A percentile compares a stretch with the other conserved stretches of the same genome.
Conservation (phyloP, 2,797 vertebrate genomes). For the Arnoldichthys spilopterus region DNA sequence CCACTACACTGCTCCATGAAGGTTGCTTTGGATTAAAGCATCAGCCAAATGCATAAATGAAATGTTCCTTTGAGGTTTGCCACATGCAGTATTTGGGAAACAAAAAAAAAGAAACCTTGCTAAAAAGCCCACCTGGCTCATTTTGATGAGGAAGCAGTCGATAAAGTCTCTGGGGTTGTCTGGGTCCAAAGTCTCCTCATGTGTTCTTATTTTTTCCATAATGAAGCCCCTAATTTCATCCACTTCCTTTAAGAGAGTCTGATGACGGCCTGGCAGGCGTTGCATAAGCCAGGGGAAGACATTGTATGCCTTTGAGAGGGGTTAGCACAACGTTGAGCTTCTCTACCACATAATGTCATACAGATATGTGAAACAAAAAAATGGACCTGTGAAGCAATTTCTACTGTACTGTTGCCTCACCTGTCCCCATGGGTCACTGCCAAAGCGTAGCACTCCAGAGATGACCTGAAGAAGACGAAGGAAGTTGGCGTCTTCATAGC, state of each 20-base stretch:
- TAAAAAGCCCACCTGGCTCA: slow-evolving; percentile 64
- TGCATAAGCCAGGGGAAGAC: slow-evolving; percentile 72
- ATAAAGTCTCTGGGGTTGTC: slow-evolving; percentile 72
- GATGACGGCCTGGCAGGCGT: slow-evolving; percentile 67
- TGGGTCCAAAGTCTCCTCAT: slow-evolving; percentile 67
- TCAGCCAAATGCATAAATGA: no score
- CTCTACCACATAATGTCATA: neutral
- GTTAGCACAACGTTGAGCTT: neutral
- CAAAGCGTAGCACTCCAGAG: slow-evolving; percentile 11
- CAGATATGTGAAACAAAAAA: no score
- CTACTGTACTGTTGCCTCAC: slow-evolving; percentile 48
- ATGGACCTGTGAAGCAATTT: neutral
- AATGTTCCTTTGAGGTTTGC: neutral
- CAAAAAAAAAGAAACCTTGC: neutral
- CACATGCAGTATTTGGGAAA: neutral
- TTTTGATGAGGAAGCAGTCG: slow-evolving; percentile 76
- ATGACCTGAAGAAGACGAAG: slow-evolving; percentile 64
- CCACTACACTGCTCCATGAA: no score
- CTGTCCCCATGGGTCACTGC: slow-evolving; percentile 66
- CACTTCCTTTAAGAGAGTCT: neutral
- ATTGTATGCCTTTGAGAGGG: slow-evolving; percentile 67
- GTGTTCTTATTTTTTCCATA: slow-evolving; percentile 63
- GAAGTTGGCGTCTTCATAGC: slow-evolving; percentile 74
- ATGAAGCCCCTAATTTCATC: slow-evolving; percentile 66
- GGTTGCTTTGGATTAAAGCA: no score